Base-by-base conservation (phyloP, 2,797 vertebrate genomes). In the Sebastes steindachneri region DNA sequence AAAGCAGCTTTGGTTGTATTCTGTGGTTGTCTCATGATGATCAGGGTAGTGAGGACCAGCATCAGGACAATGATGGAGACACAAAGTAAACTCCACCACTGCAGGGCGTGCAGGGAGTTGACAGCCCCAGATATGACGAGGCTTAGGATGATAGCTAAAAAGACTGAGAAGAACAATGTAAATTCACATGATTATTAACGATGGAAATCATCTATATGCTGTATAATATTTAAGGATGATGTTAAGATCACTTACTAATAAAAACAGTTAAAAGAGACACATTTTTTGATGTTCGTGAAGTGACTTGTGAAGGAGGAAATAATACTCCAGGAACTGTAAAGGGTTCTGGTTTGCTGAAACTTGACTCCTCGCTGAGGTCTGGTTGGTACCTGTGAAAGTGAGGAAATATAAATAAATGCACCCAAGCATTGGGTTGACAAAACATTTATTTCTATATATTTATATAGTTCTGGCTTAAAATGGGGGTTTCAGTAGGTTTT, bases 11-110 rank as follows among this genome's bases (percentile, higher is more conserved):
- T 96, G 41, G 88, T 83, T 64, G 0, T 23, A 76, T 81, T 97
- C 90, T 97, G 96, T 10, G 97, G 97, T 75, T 97, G 97, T 86
- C 94, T 96, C 96, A 96, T 96, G 86, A 97, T 90, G 76, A 97
- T 79, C 9, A 95, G 10, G 26, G 94, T 59, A 12, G 83, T 70
- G 33, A 95, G 63, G n/a, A 82, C 15, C 60, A 96, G 75, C 37
- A 93, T 89, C 58, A 95, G 82, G 41, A 80, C 9, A 9, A 96
- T 81, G 58, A 92, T 55, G 73, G 89, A 84, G 51, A 91, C 90
- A 83, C 95, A 92, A 8, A 95, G 48, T 54, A 96, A 85, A 87
- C 95, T 96, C 96, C 96, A 96, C 89, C 93, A 93, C 60, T 88
- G 74, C 3, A 82, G 77, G 1, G 84, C 86, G 26, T 5, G 2